These are phyloP conservation scores for Hyaena hyaena DNA, from an alignment of 2,113 vertebrate species.

Conservation along the genomic window DNA sequence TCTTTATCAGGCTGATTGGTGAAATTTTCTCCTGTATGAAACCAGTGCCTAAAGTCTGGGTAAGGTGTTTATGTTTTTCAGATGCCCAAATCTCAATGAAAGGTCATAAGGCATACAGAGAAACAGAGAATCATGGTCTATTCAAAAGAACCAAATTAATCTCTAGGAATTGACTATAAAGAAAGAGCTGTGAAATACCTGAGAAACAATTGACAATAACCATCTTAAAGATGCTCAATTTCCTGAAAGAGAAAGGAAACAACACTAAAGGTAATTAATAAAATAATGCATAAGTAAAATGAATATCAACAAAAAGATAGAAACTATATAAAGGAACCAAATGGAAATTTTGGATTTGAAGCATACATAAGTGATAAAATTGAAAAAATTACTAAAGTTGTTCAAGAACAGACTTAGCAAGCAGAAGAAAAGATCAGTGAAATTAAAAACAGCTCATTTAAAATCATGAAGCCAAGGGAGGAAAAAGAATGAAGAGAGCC, in stretches of 20 bases:
- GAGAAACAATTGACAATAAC: background rate
- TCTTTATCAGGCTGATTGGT: background rate
- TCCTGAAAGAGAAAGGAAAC: background rate
- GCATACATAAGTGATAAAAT: background rate
- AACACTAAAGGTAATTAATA: background rate
- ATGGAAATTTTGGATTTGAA: slow-evolving; percentile 9
- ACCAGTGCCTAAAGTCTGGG: background rate
- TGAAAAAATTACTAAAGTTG: background rate
- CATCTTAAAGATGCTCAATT: background rate
- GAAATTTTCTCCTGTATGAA: background rate
- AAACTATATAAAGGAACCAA: background rate
- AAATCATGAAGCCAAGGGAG: background rate
- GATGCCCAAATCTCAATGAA: background rate
- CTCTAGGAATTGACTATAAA: background rate
- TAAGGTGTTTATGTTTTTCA: background rate
- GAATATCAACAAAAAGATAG: background rate
- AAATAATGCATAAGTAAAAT: background rate
- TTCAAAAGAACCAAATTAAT: background rate
- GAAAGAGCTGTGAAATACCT: background rate
- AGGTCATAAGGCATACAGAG: background rate
- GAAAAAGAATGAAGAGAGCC: slow-evolving; percentile 1
- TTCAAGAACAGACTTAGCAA: background rate
- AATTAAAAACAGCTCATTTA: background rate
- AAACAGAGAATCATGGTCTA: background rate
- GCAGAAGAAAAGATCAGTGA: slow-evolving; percentile 2